Percentiles rank a stretch among this genome's conserved stretches.
Conservation (phyloP, 2,888 invertebrate genomes). For the Prosapia bicincta region DNA sequence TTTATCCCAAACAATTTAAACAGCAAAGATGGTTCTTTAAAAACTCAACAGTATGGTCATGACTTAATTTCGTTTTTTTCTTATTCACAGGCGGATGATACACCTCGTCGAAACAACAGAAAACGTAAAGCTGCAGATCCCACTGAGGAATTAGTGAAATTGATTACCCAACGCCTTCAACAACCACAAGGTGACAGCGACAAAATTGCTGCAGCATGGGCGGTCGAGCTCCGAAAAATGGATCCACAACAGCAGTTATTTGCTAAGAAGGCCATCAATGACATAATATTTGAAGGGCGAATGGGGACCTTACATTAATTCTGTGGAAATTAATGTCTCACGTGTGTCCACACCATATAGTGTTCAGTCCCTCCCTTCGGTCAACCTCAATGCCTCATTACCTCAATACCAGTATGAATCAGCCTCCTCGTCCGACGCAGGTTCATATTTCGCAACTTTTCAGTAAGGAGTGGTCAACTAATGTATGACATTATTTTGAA, state of each 20-base stretch:
- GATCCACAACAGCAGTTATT: slow-evolving; percentile 27
- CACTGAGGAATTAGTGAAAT: slow-evolving; percentile 1
- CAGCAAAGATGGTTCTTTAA: no score
- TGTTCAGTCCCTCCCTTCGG: neutral
- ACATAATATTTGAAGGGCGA: slow-evolving; percentile 31
- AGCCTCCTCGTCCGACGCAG: neutral
- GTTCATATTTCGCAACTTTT: neutral
- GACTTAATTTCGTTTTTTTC: no score
- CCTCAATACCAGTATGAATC: neutral
- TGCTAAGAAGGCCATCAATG: slow-evolving; percentile 32
- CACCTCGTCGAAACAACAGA: no score
- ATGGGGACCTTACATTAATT: slow-evolving; percentile 29
- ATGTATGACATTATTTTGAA: no score
- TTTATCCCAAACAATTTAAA: no score
- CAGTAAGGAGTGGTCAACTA: neutral
- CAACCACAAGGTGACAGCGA: slow-evolving; percentile 14
- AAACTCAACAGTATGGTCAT: no score
- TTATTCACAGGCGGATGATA: no score
- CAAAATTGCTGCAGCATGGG: slow-evolving; percentile 26
- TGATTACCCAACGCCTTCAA: slow-evolving; percentile 5
- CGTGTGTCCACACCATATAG: neutral
- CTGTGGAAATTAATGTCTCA: slow-evolving; percentile 26
- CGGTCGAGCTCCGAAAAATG: slow-evolving; percentile 28
- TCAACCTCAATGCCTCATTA: neutral
- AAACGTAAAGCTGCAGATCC: neutral